Evolutionary conservation across 2,113 vertebrate genomes (phyloP).

Genomic region (Oxygymnocypris stewartii): DNA sequence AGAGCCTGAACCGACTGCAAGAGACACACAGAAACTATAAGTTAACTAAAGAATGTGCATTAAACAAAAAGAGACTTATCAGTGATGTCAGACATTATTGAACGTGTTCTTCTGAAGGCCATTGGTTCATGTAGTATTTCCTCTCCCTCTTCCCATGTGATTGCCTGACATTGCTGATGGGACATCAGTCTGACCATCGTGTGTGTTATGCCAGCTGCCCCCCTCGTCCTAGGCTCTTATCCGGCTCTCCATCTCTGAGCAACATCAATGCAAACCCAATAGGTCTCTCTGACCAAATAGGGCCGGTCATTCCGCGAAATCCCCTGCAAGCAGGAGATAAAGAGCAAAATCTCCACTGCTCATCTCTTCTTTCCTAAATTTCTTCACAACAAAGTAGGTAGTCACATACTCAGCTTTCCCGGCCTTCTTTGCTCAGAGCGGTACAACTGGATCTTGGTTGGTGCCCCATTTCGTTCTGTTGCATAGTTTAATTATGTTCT

Average conservation of each 20-base stretch:
- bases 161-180: slow-evolving; percentile 17
- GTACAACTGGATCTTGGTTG: not conserved
- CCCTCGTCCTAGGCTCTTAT: slow-evolving; percentile 30
- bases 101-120: slow-evolving; percentile 15
- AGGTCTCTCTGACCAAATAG: slow-evolving; percentile 4
- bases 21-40: not conserved
- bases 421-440: not conserved
- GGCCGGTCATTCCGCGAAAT: not conserved
- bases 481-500: not conserved
- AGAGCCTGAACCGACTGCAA: slow-evolving; percentile 81
- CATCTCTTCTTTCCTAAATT: slow-evolving; percentile 42
- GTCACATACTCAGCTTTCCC: not conserved
- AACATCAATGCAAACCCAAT: slow-evolving; percentile 54
- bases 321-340: slow-evolving; percentile 46
- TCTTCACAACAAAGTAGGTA: slow-evolving; percentile 27
- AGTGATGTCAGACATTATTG: not conserved
- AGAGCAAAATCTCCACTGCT: slow-evolving; percentile 32
- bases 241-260: slow-evolving; percentile 35
- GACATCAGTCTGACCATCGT: slow-evolving; percentile 19
- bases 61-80: not conserved
- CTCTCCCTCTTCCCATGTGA: not conserved
- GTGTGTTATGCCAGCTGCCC: not conserved
- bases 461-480: not conserved
- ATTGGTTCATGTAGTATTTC: slow-evolving; percentile 3
- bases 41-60: not conserved